Evolutionary conservation across 2,113 vertebrate genomes (phyloP).

Genomic region (Butorides virescens): DNA sequence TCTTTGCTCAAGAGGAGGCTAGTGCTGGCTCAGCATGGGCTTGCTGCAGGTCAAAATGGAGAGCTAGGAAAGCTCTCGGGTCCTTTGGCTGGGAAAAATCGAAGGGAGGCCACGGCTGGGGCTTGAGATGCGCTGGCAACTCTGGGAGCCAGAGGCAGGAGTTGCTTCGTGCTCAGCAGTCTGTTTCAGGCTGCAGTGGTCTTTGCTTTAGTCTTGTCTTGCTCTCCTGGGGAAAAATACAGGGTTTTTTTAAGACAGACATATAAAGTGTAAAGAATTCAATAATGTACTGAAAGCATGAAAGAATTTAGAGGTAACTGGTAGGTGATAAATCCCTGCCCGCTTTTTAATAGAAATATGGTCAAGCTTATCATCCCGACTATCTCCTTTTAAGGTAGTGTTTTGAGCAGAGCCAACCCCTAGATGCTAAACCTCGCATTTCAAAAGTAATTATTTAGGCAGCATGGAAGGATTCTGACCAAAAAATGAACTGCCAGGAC

Average conservation of each 20-base stretch:
- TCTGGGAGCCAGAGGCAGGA: not conserved
- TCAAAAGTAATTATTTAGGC: not conserved
- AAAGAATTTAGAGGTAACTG: not conserved
- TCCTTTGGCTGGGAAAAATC: not conserved
- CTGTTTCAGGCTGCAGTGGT: not conserved
- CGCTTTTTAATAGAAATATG: not conserved
- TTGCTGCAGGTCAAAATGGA: not conserved
- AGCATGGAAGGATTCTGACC: not conserved
- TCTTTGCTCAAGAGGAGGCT: not conserved
- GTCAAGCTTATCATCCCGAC: not conserved
- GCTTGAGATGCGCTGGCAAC: not conserved
- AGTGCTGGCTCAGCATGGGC: not conserved
- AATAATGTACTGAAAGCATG: not conserved
- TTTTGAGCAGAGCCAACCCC: not conserved
- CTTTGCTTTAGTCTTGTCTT: not conserved
- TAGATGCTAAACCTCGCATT: not conserved
- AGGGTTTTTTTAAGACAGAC: not conserved
- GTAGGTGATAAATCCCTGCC: not conserved
- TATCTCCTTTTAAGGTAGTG: slow-evolving; percentile 51
- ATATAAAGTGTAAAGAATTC: not conserved
- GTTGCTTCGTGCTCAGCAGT: not conserved
- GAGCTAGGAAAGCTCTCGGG: not conserved
- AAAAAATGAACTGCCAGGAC: not conserved
- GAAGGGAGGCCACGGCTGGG: accelerated
- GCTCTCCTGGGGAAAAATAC: not conserved